Evolutionary conservation across 2,113 vertebrate genomes (phyloP).

Genomic region (Aythya baeri): DNA sequence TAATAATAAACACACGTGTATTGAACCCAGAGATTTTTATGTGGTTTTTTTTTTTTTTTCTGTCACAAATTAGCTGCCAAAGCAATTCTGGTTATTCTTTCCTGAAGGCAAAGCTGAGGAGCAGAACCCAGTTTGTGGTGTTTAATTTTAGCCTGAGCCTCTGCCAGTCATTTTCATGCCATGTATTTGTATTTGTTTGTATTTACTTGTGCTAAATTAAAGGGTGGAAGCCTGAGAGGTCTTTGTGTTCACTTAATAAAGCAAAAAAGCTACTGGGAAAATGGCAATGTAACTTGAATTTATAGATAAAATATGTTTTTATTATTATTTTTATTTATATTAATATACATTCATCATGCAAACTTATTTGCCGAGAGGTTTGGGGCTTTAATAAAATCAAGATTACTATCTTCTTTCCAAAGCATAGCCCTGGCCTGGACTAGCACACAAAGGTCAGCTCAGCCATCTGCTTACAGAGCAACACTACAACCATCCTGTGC

Average conservation of each 20-base stretch:
- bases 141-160: background rate
- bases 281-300: background rate
- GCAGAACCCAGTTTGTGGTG: background rate
- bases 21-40: background rate
- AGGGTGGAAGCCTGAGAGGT: background rate
- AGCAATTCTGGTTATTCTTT: background rate
- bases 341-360: background rate
- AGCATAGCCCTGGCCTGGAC: background rate
- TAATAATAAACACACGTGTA: background rate
- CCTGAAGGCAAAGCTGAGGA: background rate
- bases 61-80: background rate
- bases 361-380: background rate
- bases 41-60: background rate
- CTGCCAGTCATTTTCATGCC: background rate
- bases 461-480: background rate
- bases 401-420: background rate
- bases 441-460: accelerated
- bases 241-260: background rate
- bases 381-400: background rate
- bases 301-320: background rate
- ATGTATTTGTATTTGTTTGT: background rate
- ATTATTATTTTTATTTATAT: background rate
- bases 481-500: accelerated
- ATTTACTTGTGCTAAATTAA: background rate
- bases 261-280: background rate